phyloP scores from a whole-genome alignment of 1,140 invertebrate species.

The Pseudomyrmex cubaensis region DNA sequence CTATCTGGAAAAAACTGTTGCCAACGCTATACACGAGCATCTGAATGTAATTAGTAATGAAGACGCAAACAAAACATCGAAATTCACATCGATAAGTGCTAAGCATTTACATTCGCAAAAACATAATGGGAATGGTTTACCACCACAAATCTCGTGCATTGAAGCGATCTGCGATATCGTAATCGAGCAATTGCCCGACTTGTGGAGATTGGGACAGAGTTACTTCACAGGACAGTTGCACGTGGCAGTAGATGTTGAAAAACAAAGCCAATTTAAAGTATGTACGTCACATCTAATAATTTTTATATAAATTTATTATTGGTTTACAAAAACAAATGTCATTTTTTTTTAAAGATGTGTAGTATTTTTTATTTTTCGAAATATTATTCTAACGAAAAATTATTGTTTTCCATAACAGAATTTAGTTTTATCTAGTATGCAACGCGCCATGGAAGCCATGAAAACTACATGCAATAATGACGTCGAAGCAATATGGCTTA shows the following conservation, averaged over 20 bases:
- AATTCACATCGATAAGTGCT: slow-evolving; percentile 69
- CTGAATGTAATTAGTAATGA: slow-evolving; percentile 74
- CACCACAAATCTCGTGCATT: slow-evolving; percentile 88
- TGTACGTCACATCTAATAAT: slow-evolving; percentile 37
- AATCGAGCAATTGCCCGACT: slow-evolving; percentile 90
- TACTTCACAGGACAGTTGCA: slow-evolving; percentile 95
- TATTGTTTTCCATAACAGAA: slow-evolving; percentile 72
- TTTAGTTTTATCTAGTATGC: slow-evolving; percentile 81
- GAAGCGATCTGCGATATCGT: slow-evolving; percentile 91
- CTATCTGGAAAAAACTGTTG: slow-evolving; percentile 82
- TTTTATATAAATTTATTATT: neutral
- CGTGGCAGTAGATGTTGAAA: slow-evolving; percentile 89
- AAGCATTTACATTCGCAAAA: slow-evolving; percentile 76
- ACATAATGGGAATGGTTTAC: slow-evolving; percentile 81
- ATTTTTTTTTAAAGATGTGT: too few species aligned
- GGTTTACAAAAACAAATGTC: too few species aligned
- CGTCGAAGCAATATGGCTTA: slow-evolving; percentile 90
- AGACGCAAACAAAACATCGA: slow-evolving; percentile 70
- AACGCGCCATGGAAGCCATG: slow-evolving; percentile 81
- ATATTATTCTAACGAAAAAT: neutral
- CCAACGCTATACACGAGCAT: slow-evolving; percentile 77
- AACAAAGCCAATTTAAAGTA: slow-evolving; percentile 91
- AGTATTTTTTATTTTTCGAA: neutral
- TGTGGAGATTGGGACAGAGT: slow-evolving; percentile 95
- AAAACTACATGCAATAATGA: slow-evolving; percentile 83